Base-by-base conservation (phyloP, 1,140 invertebrate species). In the Drosophila azteca region DNA sequence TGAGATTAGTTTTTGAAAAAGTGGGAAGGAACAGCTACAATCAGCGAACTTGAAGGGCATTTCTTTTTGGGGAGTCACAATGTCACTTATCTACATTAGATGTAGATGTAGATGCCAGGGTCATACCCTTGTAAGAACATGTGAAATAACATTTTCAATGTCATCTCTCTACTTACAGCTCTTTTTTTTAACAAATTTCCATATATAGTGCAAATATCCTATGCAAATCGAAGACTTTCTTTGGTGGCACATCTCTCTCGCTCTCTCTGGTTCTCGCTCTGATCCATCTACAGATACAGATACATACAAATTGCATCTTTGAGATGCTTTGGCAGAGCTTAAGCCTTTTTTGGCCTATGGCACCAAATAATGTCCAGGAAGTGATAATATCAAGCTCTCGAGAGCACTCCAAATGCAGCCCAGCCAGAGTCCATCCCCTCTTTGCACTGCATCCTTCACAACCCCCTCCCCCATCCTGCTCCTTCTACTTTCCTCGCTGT, bases 311-410 rank as follows among this genome's bases (percentile, higher is more conserved):
- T 61, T 60, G 67, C 65, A 72, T 82, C 69, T 77, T 72, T 57
- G 76, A 71, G 79, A 74, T 58, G 62, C 65, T 58, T 71, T 68
- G 46, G 64, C 79, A 48, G 50, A 51, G 77, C 65, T 75, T 81
- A 85, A 77, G 77, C 74, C 77, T 87, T 87, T 85, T 87, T 87
- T 87, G 82, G 82, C 82, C 82, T 82, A 82, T 75, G 82, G 83
- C 82, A 66, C 78, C 78, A 75, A 85, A 85, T 85, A 87, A 85
- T 85, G 78, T 87, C 82, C 74, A 85, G 82, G 81, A 87, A 85
- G 83, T 82, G 82, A 85, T 85, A 87, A 85, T 85, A 87, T 85
- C 82, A 68, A 69, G 54, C 44, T 60, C 82, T 74, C 62, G 64
- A 87, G 83, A 67, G 64, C 59, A 24, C 67, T 81, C 67, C 49